A percentile compares a stretch with the other conserved stretches of the same genome.
phyloP scores from a whole-genome alignment of 2,797 vertebrate genomes.

The Gallinago solitaria region DNA sequence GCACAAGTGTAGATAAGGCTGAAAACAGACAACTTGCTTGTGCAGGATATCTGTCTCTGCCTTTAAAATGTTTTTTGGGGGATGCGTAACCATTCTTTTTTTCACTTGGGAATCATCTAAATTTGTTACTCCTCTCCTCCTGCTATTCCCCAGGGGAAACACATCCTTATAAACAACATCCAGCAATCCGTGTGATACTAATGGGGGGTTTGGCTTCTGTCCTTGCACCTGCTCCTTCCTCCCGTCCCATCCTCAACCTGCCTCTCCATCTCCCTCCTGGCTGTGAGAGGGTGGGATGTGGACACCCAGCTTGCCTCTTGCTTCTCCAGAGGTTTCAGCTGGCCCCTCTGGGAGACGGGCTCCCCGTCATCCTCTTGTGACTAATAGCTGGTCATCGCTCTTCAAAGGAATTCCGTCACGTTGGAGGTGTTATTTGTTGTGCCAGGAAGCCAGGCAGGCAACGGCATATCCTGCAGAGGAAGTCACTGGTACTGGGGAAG shows the following conservation, averaged over 20 bases:
- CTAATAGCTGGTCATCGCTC: not conserved
- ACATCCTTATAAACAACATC: not conserved
- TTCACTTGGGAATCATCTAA: not conserved
- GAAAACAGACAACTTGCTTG: not conserved
- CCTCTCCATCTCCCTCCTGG: not conserved
- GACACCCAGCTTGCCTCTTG: not conserved
- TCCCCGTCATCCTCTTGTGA: not conserved
- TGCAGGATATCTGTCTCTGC: not conserved
- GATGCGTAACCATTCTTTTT: not conserved
- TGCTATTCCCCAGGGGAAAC: not conserved
- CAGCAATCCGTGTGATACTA: not conserved
- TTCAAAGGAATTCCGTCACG: not conserved
- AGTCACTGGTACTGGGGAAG: not conserved
- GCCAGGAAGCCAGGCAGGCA: not conserved
- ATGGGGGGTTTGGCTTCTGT: not conserved
- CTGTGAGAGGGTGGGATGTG: not conserved
- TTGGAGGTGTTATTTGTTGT: not conserved
- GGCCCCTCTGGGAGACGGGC: rapidly evolving
- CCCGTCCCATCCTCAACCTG: not conserved
- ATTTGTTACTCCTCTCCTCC: not conserved
- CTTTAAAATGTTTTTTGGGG: not conserved
- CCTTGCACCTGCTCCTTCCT: not conserved
- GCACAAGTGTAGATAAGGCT: not conserved
- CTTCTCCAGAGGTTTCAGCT: not conserved
- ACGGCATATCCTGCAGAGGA: not conserved